Base-by-base conservation (phyloP, 2,888 invertebrate species). In the Caradrina clavipalpis region DNA sequence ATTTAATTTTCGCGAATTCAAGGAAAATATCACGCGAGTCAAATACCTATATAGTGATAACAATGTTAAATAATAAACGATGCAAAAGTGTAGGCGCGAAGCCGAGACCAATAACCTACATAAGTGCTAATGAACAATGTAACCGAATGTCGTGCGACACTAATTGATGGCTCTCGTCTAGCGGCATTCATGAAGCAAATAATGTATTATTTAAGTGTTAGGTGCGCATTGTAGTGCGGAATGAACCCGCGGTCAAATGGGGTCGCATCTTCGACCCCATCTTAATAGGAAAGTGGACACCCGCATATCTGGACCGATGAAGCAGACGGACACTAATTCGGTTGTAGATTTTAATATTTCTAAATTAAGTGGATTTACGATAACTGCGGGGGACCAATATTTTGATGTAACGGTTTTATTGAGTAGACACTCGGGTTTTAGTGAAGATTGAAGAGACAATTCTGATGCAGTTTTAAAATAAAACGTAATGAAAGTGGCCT, bases 251-350 rank as follows among this genome's bases (percentile, higher is more conserved):
- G 87, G 84, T 86, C 84, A 84, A 78, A 82, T 59, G 85, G 84
- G 87, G 86, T 84, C 87, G 82, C 78, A 78, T 80, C 85, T 88
- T 85, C 88, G 89, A 89, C 91, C 93, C 92, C 88, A 90, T 87
- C 89, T 90, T 90, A 91, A 91, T 87, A 87, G 89, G 90, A 89
- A 80, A 89, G 91, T 90, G 92, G 92, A 91, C 93, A 93, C 95
- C 95, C 95, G 95, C 95, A 95, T 94, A 87, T 84, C 84, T 83
- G 71, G 64, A 64, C 61, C 76, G 61, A 75, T 73, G 69, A 76
- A 69, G 71, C 58, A 79, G 81, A 83, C 75, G 84, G 84, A 88
- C 85, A 90, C 90, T 91, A 90, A 92, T 91, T 90, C 84, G 57
- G 74, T 89, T 87, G 88, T 88, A 82, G 86, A 87, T 89, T 88